phyloP scores from a whole-genome alignment of 1,140 invertebrate species.

The Melitaea cinxia region DNA sequence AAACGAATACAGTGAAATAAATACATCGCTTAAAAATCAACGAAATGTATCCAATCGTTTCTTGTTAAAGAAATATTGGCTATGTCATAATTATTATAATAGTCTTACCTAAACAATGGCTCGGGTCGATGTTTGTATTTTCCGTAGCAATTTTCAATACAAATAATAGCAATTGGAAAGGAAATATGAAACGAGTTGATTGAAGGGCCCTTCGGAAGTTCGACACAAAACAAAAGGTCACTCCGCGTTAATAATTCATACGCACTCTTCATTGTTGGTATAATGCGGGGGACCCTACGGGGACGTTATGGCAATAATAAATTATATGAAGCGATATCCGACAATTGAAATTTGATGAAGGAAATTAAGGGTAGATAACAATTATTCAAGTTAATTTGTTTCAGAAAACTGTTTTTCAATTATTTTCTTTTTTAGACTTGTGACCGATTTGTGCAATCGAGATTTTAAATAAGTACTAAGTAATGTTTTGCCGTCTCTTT shows the following conservation, averaged over 20 bases:
- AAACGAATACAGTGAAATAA: background rate
- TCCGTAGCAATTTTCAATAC: conserved; percentile 18
- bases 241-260: conserved; percentile 19
- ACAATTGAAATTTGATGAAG: too few species aligned
- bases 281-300: background rate
- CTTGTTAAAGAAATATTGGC: conserved; percentile 2
- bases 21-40: background rate
- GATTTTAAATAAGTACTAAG: too few species aligned
- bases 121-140: conserved; percentile 18
- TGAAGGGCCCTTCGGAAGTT: conserved; percentile 17
- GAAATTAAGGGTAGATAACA: too few species aligned
- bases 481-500: too few species aligned
- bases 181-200: conserved; percentile 22
- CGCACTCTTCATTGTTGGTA: background rate
- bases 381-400: too few species aligned
- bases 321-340: background rate
- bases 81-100: conserved; percentile 14
- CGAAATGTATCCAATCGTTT: background rate
- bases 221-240: conserved; percentile 25
- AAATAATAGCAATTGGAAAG: conserved; percentile 20
- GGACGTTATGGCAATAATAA: background rate
- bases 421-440: too few species aligned
- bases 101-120: conserved; percentile 2
- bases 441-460: too few species aligned
- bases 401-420: too few species aligned